Evolutionary conservation across 2,113 vertebrate species (phyloP).

Genomic region (Lamprotornis superbus): DNA sequence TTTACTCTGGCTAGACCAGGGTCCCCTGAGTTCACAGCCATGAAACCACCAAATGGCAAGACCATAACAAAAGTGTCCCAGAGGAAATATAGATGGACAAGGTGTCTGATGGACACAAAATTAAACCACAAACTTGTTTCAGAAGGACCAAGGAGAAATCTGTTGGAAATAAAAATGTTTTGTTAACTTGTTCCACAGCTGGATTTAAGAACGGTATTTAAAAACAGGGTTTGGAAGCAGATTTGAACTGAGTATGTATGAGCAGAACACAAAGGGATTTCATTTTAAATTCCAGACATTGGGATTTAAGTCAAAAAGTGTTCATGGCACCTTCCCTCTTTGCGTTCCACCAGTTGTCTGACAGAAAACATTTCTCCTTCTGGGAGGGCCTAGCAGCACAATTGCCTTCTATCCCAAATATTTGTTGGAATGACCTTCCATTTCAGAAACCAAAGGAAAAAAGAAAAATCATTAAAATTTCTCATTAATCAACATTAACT

Average conservation of each 20-base stretch:
- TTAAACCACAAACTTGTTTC: not conserved
- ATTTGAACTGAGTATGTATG: not conserved
- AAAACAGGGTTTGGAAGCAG: not conserved
- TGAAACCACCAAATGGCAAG: not conserved
- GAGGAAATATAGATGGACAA: accelerated
- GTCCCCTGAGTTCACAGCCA: not conserved
- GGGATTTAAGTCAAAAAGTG: not conserved
- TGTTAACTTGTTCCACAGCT: not conserved
- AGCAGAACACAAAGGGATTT: not conserved
- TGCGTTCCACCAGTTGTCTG: not conserved
- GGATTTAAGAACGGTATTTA: not conserved
- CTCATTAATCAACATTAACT: not conserved
- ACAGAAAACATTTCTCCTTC: not conserved
- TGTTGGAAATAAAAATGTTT: not conserved
- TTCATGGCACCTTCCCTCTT: not conserved
- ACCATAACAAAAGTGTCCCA: accelerated
- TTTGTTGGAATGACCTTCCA: not conserved
- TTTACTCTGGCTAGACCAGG: not conserved
- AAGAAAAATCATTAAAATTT: not conserved
- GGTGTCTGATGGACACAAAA: not conserved
- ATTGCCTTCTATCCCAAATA: not conserved
- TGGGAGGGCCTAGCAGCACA: not conserved
- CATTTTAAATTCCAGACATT: not conserved
- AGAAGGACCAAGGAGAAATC: not conserved
- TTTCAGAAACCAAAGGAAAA: not conserved